Conservation (phyloP, 2,113 vertebrate species). For the Solenodon paradoxus region DNA sequence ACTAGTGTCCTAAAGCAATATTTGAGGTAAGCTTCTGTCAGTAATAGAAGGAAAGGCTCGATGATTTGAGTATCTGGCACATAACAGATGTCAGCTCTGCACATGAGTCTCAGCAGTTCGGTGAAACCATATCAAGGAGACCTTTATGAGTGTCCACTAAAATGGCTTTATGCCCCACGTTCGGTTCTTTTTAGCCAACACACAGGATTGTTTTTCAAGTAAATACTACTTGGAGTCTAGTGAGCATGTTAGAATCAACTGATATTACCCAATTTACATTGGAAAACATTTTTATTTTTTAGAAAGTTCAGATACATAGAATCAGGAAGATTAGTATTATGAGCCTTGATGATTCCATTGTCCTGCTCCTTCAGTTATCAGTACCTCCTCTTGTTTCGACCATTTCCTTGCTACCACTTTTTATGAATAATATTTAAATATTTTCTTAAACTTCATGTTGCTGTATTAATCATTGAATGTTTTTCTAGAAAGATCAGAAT, state of each 20-base stretch:
- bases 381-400: not conserved
- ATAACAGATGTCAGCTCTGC: not conserved
- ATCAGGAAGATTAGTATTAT: not conserved
- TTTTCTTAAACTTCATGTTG: not conserved
- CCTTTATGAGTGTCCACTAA: not conserved
- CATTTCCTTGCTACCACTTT: not conserved
- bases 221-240: not conserved
- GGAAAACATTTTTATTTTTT: not conserved
- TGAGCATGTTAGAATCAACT: not conserved
- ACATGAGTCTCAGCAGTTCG: not conserved
- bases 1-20: conserved; percentile 96
- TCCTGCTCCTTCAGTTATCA: not conserved
- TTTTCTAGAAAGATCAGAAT: not conserved
- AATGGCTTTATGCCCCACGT: not conserved
- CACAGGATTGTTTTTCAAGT: not conserved
- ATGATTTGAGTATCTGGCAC: not conserved
- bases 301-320: not conserved
- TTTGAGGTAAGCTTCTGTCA: conserved; percentile 87
- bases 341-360: accelerated
- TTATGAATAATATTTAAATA: not conserved
- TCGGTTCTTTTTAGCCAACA: not conserved
- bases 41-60: accelerated
- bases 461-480: not conserved
- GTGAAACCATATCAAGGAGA: not conserved
- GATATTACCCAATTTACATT: not conserved